Percentiles rank a stretch among this genome's conserved stretches.
phyloP scores from a whole-genome alignment of 2,888 invertebrate species.

The Sicus ferrugineus region DNA sequence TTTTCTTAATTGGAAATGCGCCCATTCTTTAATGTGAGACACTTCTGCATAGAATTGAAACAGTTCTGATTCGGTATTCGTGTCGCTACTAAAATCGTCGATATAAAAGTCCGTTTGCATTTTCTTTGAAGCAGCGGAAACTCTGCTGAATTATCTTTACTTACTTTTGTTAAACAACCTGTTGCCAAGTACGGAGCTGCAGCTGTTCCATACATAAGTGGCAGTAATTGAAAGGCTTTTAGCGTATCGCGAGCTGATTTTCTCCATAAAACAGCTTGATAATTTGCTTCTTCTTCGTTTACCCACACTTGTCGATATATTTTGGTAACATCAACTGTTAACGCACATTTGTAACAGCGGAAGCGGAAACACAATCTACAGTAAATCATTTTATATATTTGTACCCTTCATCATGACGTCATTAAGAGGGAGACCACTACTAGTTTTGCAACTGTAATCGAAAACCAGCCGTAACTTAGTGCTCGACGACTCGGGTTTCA shows the following conservation, averaged over 20 bases:
- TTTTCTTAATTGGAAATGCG: too few species aligned
- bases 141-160: slow-evolving; percentile 30
- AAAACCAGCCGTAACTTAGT: slow-evolving; percentile 40
- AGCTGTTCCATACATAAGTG: slow-evolving; percentile 35
- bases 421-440: slow-evolving; percentile 38
- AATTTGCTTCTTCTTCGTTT: slow-evolving; percentile 34
- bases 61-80: too few species aligned
- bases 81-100: slow-evolving; percentile 35
- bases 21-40: too few species aligned
- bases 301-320: slow-evolving; percentile 42
- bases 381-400: slow-evolving; percentile 36
- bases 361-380: slow-evolving; percentile 36
- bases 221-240: slow-evolving; percentile 25
- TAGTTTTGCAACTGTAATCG: slow-evolving; percentile 36
- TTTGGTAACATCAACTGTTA: slow-evolving; percentile 40
- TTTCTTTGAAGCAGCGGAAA: slow-evolving; percentile 3
- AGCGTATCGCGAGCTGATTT: slow-evolving; percentile 11
- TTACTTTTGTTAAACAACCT: slow-evolving; percentile 29
- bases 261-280: slow-evolving; percentile 39
- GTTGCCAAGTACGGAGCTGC: slow-evolving; percentile 36
- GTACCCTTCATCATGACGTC: slow-evolving; percentile 37
- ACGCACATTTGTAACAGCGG: slow-evolving; percentile 31
- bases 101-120: slow-evolving; percentile 23
- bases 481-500: slow-evolving; percentile 33
- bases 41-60: too few species aligned